Conservation (phyloP, 37 sponge, comb jelly and placozoan species). For the Aplysina aerophoba region DNA sequence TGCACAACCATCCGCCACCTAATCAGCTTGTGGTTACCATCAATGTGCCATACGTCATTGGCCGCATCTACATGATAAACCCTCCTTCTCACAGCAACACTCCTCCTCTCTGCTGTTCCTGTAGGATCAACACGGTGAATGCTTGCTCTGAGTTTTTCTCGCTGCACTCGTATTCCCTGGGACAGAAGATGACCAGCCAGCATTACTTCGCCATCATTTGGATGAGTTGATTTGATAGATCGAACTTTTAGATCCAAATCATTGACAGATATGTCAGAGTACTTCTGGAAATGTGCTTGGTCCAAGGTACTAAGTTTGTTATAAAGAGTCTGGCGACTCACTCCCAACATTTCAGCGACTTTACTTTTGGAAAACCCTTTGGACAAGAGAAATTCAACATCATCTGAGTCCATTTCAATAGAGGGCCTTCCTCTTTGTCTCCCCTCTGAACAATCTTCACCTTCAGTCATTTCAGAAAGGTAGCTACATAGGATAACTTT, state of each 20-base stretch:
- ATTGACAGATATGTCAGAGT: not conserved
- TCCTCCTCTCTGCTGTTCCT: not conserved
- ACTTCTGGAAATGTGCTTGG: not conserved
- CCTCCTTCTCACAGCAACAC: slow-evolving; percentile 2
- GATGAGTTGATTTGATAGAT: slow-evolving; percentile 23
- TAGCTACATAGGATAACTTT: no score
- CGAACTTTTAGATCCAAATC: not conserved
- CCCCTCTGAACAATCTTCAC: no score
- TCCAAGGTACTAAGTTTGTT: not conserved
- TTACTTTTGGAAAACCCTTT: slow-evolving; percentile 13
- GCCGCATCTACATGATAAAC: slow-evolving; percentile 8
- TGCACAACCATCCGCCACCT: not conserved
- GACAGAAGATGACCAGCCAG: slow-evolving; percentile 19
- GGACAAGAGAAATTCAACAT: not conserved
- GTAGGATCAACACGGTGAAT: slow-evolving; percentile 32
- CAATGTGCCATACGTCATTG: not conserved
- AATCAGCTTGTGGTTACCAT: not conserved
- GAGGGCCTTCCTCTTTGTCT: slow-evolving; percentile 1
- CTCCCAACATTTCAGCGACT: not conserved
- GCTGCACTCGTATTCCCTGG: slow-evolving; percentile 7
- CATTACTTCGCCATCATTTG: slow-evolving; percentile 45
- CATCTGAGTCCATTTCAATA: not conserved
- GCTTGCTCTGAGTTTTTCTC: slow-evolving; percentile 12
- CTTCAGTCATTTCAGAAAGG: no score
- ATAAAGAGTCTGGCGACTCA: slow-evolving; percentile 18